Conservation (phyloP, 2,797 vertebrate genomes). For the Spizella passerina region DNA sequence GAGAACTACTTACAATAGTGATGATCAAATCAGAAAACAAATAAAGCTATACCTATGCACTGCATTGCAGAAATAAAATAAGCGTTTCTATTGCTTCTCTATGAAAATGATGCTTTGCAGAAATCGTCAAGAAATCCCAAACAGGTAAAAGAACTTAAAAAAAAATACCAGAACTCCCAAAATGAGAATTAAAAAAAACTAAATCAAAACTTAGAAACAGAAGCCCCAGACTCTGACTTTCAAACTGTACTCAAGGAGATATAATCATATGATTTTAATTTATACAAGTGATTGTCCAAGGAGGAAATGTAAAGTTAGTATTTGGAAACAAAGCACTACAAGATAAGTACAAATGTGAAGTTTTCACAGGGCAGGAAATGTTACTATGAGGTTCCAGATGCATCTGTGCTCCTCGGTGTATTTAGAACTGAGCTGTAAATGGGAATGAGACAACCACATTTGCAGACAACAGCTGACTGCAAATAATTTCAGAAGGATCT, state of each 20-base stretch:
- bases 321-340: not conserved
- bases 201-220: not conserved
- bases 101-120: not conserved
- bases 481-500: not conserved
- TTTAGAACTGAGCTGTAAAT: not conserved
- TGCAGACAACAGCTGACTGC: not conserved
- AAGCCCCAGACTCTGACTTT: not conserved
- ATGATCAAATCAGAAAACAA: not conserved
- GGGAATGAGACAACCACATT: not conserved
- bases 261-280: not conserved
- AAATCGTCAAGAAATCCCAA: not conserved
- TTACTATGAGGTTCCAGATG: not conserved
- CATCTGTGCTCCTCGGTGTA: not conserved
- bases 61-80: not conserved
- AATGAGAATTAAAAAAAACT: not conserved
- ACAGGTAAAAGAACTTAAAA: not conserved
- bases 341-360: not conserved
- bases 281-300: not conserved
- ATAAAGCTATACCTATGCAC: not conserved
- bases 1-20: not conserved
- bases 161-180: not conserved
- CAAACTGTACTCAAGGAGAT: not conserved
- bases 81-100: not conserved
- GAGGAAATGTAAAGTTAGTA: not conserved
- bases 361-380: not conserved